A percentile compares a stretch with the other conserved stretches of the same genome.
Evolutionary conservation across 1,140 invertebrate genomes (phyloP).

Genomic region (Caenorhabditis tropicalis): DNA sequence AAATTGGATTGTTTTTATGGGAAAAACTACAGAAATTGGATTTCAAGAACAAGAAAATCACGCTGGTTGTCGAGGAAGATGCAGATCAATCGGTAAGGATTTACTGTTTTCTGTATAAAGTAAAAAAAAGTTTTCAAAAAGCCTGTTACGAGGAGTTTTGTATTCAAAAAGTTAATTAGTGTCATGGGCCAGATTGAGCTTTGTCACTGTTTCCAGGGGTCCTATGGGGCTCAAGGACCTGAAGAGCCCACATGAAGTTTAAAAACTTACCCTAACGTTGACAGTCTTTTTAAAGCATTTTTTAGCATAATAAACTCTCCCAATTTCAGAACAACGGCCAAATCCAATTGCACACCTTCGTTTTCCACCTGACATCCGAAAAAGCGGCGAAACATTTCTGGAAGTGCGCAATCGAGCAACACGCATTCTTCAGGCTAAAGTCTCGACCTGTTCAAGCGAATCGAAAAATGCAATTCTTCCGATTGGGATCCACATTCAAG

Average conservation of each 20-base stretch:
- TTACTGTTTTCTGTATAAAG: too few species aligned
- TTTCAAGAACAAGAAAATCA: conserved; percentile 68
- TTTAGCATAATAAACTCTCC: too few species aligned
- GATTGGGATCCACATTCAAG: conserved; percentile 69
- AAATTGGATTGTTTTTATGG: conserved; percentile 99
- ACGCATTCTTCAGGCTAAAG: conserved; percentile 90
- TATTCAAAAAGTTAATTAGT: too few species aligned
- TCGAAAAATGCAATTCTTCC: conserved; percentile 64
- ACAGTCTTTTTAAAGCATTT: too few species aligned
- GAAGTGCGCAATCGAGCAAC: conserved; percentile 97
- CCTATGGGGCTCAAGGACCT: too few species aligned
- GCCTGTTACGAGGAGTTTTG: too few species aligned
- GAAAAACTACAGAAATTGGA: conserved; percentile 70
- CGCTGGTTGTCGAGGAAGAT: conserved; percentile 71
- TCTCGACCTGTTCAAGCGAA: conserved; percentile 55
- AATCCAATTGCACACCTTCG: conserved; percentile 71
- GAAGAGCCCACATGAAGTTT: too few species aligned
- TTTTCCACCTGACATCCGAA: conserved; percentile 85
- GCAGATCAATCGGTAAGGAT: conserved; percentile 62
- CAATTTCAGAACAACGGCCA: conserved; percentile 62
- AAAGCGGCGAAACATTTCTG: conserved; percentile 96
- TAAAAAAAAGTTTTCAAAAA: too few species aligned
- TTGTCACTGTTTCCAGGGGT: neutral
- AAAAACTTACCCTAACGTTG: neutral
- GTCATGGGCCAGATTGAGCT: too few species aligned